A percentile compares a stretch with the other conserved stretches of the same genome.
phyloP scores from a whole-genome alignment of 2,113 vertebrate genomes.

The Nycticebus coucang region DNA sequence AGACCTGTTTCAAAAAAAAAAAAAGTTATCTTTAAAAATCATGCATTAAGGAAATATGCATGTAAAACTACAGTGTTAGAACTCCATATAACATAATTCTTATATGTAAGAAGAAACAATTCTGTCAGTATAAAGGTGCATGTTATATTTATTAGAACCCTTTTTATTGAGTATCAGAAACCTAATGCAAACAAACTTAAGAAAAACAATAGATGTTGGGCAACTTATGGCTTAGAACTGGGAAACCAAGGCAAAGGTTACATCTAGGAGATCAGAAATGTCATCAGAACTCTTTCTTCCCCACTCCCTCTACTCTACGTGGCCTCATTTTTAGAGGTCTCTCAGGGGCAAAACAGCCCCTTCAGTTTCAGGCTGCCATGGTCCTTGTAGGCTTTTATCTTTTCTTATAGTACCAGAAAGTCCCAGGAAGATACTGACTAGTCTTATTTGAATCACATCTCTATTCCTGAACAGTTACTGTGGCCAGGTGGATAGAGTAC shows the following conservation, averaged over 20 bases:
- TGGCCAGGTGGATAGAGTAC: not conserved
- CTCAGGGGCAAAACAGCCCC: not conserved
- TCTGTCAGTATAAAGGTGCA: not conserved
- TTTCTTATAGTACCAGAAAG: slow-evolving; percentile 30
- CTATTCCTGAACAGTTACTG: not conserved
- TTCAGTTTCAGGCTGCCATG: not conserved
- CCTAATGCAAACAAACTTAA: slow-evolving; percentile 2
- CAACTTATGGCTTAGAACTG: not conserved
- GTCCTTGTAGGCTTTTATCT: not conserved
- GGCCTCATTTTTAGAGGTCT: not conserved
- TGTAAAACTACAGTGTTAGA: not conserved
- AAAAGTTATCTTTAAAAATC: not conserved
- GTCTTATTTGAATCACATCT: slow-evolving; percentile 26
- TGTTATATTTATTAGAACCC: not conserved
- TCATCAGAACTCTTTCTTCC: not conserved
- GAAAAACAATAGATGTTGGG: not conserved
- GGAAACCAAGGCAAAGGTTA: not conserved
- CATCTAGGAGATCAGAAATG: not conserved
- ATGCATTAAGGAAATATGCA: not conserved
- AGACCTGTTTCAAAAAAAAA: no score
- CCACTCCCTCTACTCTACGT: not conserved
- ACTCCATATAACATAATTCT: slow-evolving; percentile 7
- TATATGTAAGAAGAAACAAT: slow-evolving; percentile 12
- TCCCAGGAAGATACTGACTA: not conserved
- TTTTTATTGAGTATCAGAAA: not conserved